Evolutionary conservation across 2,797 vertebrate species (phyloP).

Genomic region (Cuniculus paca): DNA sequence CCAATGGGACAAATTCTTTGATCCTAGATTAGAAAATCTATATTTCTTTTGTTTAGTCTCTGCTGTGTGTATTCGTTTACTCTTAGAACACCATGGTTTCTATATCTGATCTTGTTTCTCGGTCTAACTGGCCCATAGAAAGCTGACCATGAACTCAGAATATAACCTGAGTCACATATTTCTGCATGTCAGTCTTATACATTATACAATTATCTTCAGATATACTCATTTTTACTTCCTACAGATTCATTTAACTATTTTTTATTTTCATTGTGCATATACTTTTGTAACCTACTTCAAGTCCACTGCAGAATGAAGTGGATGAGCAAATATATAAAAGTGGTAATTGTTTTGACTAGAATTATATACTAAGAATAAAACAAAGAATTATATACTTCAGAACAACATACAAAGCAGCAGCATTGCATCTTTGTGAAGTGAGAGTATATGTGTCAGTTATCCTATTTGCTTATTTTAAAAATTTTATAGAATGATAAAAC

Average conservation of each 20-base stretch:
- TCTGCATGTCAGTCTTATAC: neutral
- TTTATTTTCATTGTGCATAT: neutral
- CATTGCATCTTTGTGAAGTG: neutral
- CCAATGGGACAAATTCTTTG: neutral
- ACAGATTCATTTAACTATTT: neutral
- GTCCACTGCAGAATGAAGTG: neutral
- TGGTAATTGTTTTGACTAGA: neutral
- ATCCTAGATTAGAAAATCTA: neutral
- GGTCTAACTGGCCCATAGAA: neutral
- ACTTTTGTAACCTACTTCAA: neutral
- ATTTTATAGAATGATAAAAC: neutral
- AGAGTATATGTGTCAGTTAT: neutral
- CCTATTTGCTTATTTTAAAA: neutral
- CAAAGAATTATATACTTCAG: neutral
- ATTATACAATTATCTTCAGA: neutral
- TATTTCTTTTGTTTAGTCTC: neutral
- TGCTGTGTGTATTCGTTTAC: neutral
- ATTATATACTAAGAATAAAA: neutral
- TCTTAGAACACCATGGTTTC: neutral
- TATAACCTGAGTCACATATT: neutral
- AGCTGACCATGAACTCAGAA: neutral
- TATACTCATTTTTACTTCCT: conserved; percentile 1
- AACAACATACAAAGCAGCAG: neutral
- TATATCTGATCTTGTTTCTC: neutral
- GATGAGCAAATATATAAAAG: neutral